Evolutionary conservation across 1,140 invertebrate species (phyloP).

Genomic region (Dinoponera quadriceps): DNA sequence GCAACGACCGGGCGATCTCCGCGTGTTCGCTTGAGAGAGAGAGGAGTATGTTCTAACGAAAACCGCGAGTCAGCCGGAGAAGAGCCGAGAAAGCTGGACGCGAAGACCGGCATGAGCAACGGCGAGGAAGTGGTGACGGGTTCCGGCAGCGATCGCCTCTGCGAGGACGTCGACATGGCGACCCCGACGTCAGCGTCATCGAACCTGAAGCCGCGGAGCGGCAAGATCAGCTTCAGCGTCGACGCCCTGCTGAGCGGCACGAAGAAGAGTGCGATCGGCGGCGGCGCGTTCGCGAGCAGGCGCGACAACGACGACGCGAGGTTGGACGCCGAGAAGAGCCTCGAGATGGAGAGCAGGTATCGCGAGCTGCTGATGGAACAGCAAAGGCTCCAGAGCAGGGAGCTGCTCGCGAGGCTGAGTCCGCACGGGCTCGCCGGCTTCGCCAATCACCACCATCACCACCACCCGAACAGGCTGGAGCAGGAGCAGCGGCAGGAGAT

Average conservation of each 20-base stretch:
- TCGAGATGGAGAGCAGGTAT: constrained; percentile 80
- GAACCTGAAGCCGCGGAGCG: constrained; percentile 82
- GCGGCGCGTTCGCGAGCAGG: constrained; percentile 58
- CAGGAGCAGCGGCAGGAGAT: constrained; percentile 77
- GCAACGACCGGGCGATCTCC: neutral
- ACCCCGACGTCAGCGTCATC: constrained; percentile 82
- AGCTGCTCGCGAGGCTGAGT: constrained; percentile 80
- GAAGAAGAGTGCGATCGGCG: constrained; percentile 72
- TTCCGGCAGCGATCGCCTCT: constrained; percentile 73
- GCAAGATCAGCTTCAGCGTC: constrained; percentile 85
- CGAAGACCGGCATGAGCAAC: constrained; percentile 74
- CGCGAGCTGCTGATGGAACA: constrained; percentile 81
- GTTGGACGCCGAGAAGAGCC: constrained; percentile 71
- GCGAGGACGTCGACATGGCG: constrained; percentile 82
- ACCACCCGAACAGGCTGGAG: constrained; percentile 59
- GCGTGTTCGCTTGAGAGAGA: neutral
- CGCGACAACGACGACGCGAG: constrained; percentile 69
- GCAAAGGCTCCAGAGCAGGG: constrained; percentile 81
- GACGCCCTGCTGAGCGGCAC: constrained; percentile 83
- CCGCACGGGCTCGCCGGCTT: constrained; percentile 76
- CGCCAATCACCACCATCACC: constrained; percentile 73
- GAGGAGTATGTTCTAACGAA: neutral
- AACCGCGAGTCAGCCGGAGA: neutral
- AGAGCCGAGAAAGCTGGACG: neutral
- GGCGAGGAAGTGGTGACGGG: constrained; percentile 78